Conservation (phyloP, 2,113 vertebrate genomes). For the Garra rufa region DNA sequence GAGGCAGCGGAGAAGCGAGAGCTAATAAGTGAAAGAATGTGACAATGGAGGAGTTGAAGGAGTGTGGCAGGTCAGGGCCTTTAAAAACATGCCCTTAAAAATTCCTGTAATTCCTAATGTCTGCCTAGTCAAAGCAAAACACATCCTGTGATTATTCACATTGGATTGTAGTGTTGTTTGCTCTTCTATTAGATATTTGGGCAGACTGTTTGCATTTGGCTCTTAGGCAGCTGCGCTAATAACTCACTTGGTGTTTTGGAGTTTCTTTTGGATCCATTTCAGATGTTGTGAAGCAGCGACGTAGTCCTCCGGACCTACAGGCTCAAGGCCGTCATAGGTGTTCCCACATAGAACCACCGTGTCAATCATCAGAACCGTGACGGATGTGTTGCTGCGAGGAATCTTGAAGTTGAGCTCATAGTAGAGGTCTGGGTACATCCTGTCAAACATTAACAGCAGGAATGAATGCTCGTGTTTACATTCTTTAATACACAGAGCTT, state of each 20-base stretch:
- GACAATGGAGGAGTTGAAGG: slow-evolving; percentile 37
- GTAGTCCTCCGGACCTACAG: slow-evolving; percentile 58
- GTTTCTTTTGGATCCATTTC: slow-evolving; percentile 65
- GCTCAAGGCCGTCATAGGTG: slow-evolving; percentile 65
- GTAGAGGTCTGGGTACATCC: slow-evolving; percentile 71
- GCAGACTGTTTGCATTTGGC: neutral
- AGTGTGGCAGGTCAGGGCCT: slow-evolving; percentile 30
- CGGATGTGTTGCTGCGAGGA: slow-evolving; percentile 62
- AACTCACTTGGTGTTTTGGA: slow-evolving; percentile 66
- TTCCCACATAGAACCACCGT: slow-evolving; percentile 74
- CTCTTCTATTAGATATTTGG: neutral
- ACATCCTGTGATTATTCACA: neutral
- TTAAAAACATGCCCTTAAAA: slow-evolving; percentile 42
- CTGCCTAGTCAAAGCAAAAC: neutral
- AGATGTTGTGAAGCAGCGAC: slow-evolving; percentile 58
- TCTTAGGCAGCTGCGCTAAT: neutral
- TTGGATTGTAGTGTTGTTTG: slow-evolving; percentile 6
- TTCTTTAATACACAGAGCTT: neutral
- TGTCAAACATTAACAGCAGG: slow-evolving; percentile 40
- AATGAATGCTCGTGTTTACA: neutral
- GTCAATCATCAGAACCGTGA: slow-evolving; percentile 74
- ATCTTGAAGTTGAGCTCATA: slow-evolving; percentile 66
- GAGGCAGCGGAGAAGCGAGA: neutral
- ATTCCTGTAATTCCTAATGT: slow-evolving; percentile 46
- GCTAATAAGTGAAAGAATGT: slow-evolving; percentile 16